Evolutionary conservation across 2,113 vertebrate genomes (phyloP).

Genomic region (Leptocoma aspasia): DNA sequence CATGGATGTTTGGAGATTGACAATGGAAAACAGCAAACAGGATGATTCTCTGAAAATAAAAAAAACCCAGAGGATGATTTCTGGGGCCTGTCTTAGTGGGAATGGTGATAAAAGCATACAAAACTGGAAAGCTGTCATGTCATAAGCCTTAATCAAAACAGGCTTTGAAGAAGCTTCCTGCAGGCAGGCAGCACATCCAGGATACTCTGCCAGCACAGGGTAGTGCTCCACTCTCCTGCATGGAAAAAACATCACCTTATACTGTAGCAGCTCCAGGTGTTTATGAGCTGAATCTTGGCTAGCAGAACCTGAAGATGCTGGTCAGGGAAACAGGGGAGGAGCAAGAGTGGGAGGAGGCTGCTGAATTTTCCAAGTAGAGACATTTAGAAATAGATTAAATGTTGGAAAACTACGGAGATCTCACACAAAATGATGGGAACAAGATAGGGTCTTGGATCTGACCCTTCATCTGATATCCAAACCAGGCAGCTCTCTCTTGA

Average conservation of each 20-base stretch:
- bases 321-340: background rate
- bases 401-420: background rate
- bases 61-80: background rate
- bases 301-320: background rate
- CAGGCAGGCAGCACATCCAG: background rate
- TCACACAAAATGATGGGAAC: background rate
- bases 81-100: background rate
- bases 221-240: background rate
- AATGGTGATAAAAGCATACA: slow-evolving; percentile 6
- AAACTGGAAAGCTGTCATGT: slow-evolving; percentile 33
- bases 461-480: background rate
- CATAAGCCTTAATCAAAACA: slow-evolving; percentile 20
- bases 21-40: slow-evolving; percentile 1
- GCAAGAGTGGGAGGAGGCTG: background rate
- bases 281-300: background rate
- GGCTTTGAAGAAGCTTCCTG: slow-evolving; percentile 27
- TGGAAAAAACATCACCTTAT: background rate
- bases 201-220: background rate
- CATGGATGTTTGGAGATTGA: background rate
- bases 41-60: background rate
- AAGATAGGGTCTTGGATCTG: background rate
- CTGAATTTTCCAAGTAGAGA: background rate
- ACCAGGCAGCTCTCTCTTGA: background rate
- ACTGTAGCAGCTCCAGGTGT: background rate
- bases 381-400: background rate